phyloP scores from a whole-genome alignment of 2,797 vertebrate genomes.

The Champsocephalus gunnari region DNA sequence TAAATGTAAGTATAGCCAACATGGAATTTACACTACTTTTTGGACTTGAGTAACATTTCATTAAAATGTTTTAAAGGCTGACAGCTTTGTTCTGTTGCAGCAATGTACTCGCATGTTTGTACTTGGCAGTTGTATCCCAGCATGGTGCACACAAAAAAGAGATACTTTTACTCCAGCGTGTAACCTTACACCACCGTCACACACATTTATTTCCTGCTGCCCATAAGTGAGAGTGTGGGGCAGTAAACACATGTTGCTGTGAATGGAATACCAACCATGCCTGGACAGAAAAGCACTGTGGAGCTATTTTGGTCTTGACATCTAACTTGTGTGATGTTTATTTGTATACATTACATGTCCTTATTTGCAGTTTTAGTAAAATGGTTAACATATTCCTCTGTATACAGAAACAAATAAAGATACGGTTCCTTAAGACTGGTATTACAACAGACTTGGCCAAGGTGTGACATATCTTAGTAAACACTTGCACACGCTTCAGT shows the following conservation, averaged over 20 bases:
- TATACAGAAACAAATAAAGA: neutral
- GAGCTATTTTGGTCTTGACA: constrained; percentile 37
- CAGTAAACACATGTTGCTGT: constrained; percentile 73
- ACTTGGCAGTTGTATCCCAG: neutral
- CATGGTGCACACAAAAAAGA: neutral
- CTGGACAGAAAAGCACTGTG: constrained; percentile 49
- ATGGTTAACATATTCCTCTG: neutral
- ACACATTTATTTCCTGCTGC: constrained; percentile 38
- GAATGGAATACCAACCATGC: constrained; percentile 74
- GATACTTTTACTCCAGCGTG: constrained; percentile 26
- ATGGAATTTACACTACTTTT: neutral
- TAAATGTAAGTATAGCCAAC: neutral
- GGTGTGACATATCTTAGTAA: neutral
- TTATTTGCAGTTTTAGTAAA: neutral
- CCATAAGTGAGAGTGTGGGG: constrained; percentile 35
- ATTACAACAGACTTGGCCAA: neutral
- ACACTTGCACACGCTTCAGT: neutral
- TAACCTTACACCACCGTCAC: constrained; percentile 58
- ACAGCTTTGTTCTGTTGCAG: neutral
- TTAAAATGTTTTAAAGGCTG: neutral
- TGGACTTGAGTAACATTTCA: neutral
- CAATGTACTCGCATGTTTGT: neutral
- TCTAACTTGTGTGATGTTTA: constrained; percentile 8
- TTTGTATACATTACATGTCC: neutral
- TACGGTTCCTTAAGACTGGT: neutral